Evolutionary conservation across 2,797 vertebrate species (phyloP), one percentile per base, ranked within the genome.

Genomic region (Spondyliosoma cantharus): DNA sequence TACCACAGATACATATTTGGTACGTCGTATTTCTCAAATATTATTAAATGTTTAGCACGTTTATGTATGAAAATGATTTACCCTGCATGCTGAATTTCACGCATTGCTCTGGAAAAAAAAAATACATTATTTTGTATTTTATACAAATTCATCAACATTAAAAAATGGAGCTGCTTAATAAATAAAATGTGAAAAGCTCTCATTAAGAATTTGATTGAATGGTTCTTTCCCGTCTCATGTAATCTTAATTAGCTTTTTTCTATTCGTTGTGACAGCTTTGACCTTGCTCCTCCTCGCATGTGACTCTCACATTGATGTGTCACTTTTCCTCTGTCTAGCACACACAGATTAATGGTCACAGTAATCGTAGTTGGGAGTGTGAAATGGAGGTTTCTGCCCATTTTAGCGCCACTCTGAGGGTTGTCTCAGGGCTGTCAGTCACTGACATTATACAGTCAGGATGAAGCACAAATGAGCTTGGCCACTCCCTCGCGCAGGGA

Each of bases 401-500:
- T 86, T 90, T 89, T 71, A 70, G 87, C 83, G 37, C 73, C 81
- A 80, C 84, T 90, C 71, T 19, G 73, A 85, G 82, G 80, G 76
- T 81, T 59, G 82, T 80, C 74, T 81, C 67, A 64, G 78, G 19
- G 72, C 85, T 84, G 86, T 90, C 91, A 89, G 74, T 93, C 90
- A 90, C 29, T 64, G 80, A 81, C 66, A 87, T 84, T 90, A 88
- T 87, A 83, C 84, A 86, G 86, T 71, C 57, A 74, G 82, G 87
- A 87, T 86, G 84, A 91, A 80, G 80, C 90, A 88, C 76, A 82
- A 85, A 91, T 83, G 78, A 90, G 87, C 63, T 87, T 86, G 83
- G 83, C 89, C 88, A 90, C 90, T 86, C 91, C 93, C 87, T 90
- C 85, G 79, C 82, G 89, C 87, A 81, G 85, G 83, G 75, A 91